Evolutionary conservation across 1,140 invertebrate genomes (phyloP), one percentile per base, ranked within the genome.

Genomic region (Drosophila aff.): DNA sequence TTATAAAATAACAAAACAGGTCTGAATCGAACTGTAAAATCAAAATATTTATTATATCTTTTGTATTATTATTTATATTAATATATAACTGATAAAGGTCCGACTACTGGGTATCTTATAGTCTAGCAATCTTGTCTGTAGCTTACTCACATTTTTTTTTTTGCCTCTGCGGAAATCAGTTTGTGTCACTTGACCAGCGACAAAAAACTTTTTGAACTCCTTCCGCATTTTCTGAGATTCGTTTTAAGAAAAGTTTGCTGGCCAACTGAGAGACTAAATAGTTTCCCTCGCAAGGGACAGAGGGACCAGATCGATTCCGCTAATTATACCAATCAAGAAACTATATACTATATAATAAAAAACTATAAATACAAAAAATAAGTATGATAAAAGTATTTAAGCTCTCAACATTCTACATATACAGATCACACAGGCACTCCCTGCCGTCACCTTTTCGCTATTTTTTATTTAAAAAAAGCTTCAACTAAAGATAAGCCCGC

Each of bases 141-240:
- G 49, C 26, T 18, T 9, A 33, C 10, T 33, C 6, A n/a, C 10
- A 11, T 7, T 31, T 33, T 31, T 31, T 28, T 28, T 28, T 31
- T 33, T 31, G 10, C n/a, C 13, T 3, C 49, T 33, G 49, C 49
- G 72, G 62, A 76, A 76, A 75, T 75, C 71, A 66, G 44, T 41
- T 73, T 47, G 41, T 33, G 64, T 40, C 44, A 52, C 55, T 49
- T 67, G 62, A 55, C 62, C 47, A 64, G 67, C 49, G 40, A 66
- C 31, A 26, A 41, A 71, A 73, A 73, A 55, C 10, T 33, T 73
- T 50, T 53, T 36, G 28, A 28, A 9, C 10, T 16, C 65, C 38
- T 16, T n/a, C 6, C n/a, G 1, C 23, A 6, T 33, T 49, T 40
- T 23, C 4, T 1, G 8, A 47, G 21, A 46, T 41, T 36, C 26